phyloP scores from a whole-genome alignment of 2,888 invertebrate genomes.

The Hedychridium roseum region DNA sequence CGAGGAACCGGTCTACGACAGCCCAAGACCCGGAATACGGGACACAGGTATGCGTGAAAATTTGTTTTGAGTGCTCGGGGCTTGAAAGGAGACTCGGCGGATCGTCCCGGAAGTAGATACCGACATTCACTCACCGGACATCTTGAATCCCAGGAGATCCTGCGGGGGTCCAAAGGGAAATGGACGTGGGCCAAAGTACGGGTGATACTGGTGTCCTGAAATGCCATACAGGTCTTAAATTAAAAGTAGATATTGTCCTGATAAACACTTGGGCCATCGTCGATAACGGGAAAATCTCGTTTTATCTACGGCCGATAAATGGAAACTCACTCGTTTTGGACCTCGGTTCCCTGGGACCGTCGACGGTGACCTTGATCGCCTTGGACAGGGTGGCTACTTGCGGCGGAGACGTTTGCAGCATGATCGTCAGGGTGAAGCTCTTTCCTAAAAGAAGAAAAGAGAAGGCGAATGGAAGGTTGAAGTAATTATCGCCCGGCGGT shows the following conservation, averaged over 20 bases:
- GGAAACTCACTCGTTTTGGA: slow-evolving; percentile 58
- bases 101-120: slow-evolving; percentile 19
- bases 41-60: not conserved
- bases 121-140: slow-evolving; percentile 76
- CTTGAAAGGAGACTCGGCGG: no score
- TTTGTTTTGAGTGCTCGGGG: not conserved
- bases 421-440: slow-evolving; percentile 62
- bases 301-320: slow-evolving; percentile 36
- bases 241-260: no score
- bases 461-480: not conserved
- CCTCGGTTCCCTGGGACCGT: slow-evolving; percentile 58
- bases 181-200: slow-evolving; percentile 84
- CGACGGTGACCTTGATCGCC: slow-evolving; percentile 60
- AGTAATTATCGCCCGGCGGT: slow-evolving; percentile 38
- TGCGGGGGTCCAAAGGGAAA: slow-evolving; percentile 73
- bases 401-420: slow-evolving; percentile 62
- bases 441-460: slow-evolving; percentile 49
- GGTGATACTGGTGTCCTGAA: slow-evolving; percentile 84
- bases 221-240: no score
- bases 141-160: slow-evolving; percentile 85
- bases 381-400: slow-evolving; percentile 59
- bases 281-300: not conserved
- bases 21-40: slow-evolving; percentile 4
- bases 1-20: slow-evolving; percentile 30
- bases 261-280: slow-evolving; percentile 1